Conservation (phyloP, 2,888 invertebrate species). For the Nebria salina region DNA sequence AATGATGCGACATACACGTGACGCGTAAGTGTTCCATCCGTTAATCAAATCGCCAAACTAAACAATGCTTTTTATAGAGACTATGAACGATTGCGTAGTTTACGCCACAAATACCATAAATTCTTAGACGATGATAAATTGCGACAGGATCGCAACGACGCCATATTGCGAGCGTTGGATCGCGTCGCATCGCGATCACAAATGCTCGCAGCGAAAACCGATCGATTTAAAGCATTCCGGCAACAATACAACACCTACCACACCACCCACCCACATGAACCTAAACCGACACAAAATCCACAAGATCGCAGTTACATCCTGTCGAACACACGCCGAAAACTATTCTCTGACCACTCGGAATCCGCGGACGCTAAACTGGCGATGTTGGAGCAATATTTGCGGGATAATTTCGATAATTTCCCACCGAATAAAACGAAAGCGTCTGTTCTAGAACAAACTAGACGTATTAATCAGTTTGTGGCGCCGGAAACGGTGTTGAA, state of each 20-base stretch:
- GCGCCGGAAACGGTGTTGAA: not conserved
- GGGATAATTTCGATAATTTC: slow-evolving; percentile 38
- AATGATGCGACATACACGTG: slow-evolving; percentile 64
- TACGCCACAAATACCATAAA: slow-evolving; percentile 63
- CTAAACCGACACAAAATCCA: slow-evolving; percentile 29
- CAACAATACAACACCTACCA: slow-evolving; percentile 56
- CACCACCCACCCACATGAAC: slow-evolving; percentile 20
- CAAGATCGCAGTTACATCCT: slow-evolving; percentile 13
- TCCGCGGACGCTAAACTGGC: slow-evolving; percentile 29
- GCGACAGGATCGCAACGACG: slow-evolving; percentile 70
- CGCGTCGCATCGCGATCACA: slow-evolving; percentile 68
- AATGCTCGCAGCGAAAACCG: slow-evolving; percentile 68
- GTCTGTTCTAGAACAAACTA: not conserved
- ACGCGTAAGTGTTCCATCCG: slow-evolving; percentile 62
- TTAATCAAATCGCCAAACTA: not conserved
- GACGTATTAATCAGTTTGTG: not conserved
- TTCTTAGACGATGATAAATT: slow-evolving; percentile 69
- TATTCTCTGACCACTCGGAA: slow-evolving; percentile 29
- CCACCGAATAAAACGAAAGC: not conserved
- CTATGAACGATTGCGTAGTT: slow-evolving; percentile 57
- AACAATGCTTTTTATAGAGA: slow-evolving; percentile 53
- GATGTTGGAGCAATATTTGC: slow-evolving; percentile 35
- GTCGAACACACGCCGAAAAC: slow-evolving; percentile 20
- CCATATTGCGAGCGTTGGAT: slow-evolving; percentile 67
- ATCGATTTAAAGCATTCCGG: slow-evolving; percentile 66